Evolutionary conservation across 2,797 vertebrate species (phyloP).

Genomic region (Coccyzus lansbergi): DNA sequence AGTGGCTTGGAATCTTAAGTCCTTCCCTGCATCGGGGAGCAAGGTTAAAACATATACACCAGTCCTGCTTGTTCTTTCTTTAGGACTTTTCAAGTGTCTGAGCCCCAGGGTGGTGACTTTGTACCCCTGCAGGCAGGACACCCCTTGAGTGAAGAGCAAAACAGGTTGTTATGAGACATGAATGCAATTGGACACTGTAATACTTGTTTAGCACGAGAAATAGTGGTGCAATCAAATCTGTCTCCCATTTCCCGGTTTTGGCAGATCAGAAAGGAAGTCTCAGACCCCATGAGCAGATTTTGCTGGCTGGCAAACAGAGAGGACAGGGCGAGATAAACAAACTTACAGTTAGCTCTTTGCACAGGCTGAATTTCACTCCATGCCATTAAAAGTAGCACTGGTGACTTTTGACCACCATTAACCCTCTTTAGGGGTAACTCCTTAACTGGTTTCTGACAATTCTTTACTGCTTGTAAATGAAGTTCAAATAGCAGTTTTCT

Average conservation of each 20-base stretch:
- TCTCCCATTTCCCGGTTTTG: background rate
- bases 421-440: background rate
- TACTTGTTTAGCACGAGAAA: background rate
- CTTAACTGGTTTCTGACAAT: background rate
- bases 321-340: background rate
- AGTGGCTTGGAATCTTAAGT: background rate
- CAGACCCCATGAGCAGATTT: background rate
- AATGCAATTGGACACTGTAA: background rate
- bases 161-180: background rate
- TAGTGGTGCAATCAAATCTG: background rate
- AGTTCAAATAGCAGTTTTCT: background rate
- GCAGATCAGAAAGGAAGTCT: background rate
- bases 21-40: rapidly evolving
- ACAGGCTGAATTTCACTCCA: background rate
- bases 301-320: background rate
- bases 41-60: background rate
- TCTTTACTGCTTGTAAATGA: background rate
- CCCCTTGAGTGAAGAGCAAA: background rate
- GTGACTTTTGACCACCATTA: background rate
- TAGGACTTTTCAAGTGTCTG: background rate
- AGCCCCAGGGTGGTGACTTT: background rate
- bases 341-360: background rate
- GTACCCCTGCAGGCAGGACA: rapidly evolving
- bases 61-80: background rate
- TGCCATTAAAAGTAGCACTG: background rate